Evolutionary conservation across 2,113 vertebrate species (phyloP).

Genomic region (Alligator sinensis): DNA sequence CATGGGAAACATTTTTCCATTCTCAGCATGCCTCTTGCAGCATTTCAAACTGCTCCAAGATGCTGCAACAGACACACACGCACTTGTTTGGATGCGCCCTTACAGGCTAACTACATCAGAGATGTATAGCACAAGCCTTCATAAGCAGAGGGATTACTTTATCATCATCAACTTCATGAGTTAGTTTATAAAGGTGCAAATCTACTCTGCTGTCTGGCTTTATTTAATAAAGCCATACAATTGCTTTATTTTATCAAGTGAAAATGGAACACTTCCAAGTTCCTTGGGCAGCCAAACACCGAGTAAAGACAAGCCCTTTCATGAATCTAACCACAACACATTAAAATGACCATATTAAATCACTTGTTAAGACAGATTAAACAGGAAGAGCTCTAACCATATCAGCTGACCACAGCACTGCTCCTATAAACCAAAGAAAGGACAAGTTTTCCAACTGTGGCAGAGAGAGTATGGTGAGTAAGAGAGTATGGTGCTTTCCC

Average conservation of each 20-base stretch:
- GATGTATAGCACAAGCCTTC: too few relatives aligned
- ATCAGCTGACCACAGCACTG: neutral
- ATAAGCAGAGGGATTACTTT: too few relatives aligned
- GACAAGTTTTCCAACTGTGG: neutral
- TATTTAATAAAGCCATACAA: neutral
- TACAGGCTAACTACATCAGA: too few relatives aligned
- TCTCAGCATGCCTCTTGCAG: too few relatives aligned
- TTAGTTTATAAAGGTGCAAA: too few relatives aligned
- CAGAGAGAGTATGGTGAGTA: neutral
- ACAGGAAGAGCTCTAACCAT: neutral
- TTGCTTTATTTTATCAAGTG: neutral
- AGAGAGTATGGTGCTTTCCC: neutral
- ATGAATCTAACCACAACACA: neutral
- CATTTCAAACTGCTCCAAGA: too few relatives aligned
- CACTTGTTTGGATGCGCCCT: too few relatives aligned
- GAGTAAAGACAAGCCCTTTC: neutral
- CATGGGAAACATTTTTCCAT: too few relatives aligned
- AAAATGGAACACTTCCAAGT: neutral
- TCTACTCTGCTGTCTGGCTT: neutral
- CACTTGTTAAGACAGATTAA: neutral
- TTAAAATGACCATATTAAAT: neutral
- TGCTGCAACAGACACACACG: too few relatives aligned
- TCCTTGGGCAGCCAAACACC: neutral
- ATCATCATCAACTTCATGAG: too few relatives aligned
- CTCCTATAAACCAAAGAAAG: neutral